A percentile compares a stretch with the other conserved stretches of the same genome.
phyloP scores from a whole-genome alignment of 2,888 invertebrate species.

The Dolichopus griseipennis region DNA sequence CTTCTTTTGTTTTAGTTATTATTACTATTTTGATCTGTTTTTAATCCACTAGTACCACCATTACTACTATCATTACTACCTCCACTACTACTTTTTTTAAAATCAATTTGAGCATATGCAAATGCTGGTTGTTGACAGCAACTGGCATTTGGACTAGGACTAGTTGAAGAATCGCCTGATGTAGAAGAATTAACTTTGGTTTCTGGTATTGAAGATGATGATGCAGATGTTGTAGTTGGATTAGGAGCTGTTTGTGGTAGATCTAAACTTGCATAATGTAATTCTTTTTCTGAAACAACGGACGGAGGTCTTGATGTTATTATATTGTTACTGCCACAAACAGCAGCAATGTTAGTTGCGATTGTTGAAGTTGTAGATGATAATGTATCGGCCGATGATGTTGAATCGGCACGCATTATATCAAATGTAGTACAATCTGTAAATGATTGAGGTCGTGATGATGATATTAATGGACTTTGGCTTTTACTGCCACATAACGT shows the following conservation, averaged over 20 bases:
- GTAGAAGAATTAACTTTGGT: slow-evolving; percentile 16
- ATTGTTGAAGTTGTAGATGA: slow-evolving; percentile 5
- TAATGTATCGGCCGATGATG: slow-evolving; percentile 27
- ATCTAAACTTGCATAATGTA: slow-evolving; percentile 61
- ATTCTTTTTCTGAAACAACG: slow-evolving; percentile 42
- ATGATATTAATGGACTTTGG: slow-evolving; percentile 22
- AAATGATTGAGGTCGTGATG: slow-evolving; percentile 23
- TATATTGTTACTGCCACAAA: slow-evolving; percentile 14
- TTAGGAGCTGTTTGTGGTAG: slow-evolving; percentile 34
- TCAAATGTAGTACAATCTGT: slow-evolving; percentile 18
- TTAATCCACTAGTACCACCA: background rate
- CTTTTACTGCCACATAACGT: slow-evolving; percentile 26
- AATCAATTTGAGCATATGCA: slow-evolving; percentile 74
- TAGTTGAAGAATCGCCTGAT: slow-evolving; percentile 31
- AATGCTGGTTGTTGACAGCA: slow-evolving; percentile 43
- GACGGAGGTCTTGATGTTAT: slow-evolving; percentile 34
- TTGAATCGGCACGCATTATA: slow-evolving; percentile 34
- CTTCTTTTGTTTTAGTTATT: background rate
- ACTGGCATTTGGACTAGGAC: slow-evolving; percentile 31
- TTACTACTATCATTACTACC: background rate
- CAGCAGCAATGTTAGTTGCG: background rate
- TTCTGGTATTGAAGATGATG: slow-evolving; percentile 13
- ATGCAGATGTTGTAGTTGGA: slow-evolving; percentile 20
- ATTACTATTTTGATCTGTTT: slow-evolving; percentile 1
- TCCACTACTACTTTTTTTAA: slow-evolving; percentile 40